Conservation (phyloP, 2,888 invertebrate species). For the Leptinotarsa juncta region DNA sequence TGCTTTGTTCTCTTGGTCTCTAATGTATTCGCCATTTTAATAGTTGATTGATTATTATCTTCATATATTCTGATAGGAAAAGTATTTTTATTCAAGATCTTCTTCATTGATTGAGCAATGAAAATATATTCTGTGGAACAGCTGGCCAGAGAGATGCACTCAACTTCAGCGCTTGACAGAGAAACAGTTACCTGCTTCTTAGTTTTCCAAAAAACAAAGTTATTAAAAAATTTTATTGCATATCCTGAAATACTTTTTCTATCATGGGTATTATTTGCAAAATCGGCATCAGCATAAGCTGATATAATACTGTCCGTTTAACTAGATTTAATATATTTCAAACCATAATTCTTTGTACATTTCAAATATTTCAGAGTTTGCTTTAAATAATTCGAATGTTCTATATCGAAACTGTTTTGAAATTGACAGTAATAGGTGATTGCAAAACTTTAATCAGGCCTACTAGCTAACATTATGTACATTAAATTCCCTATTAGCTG, state of each 20-base stretch:
- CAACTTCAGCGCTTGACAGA: constrained; percentile 43
- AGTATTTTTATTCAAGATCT: constrained; percentile 23
- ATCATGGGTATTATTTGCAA: constrained; percentile 8
- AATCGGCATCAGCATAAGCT: constrained; percentile 24
- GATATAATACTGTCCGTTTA: not conserved
- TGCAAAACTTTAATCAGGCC: constrained; percentile 42
- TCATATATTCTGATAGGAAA: constrained; percentile 29
- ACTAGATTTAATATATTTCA: constrained; percentile 27
- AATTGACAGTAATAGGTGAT: constrained; percentile 44
- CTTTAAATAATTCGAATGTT: constrained; percentile 41
- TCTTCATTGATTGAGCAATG: constrained; percentile 34
- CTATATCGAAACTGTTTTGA: constrained; percentile 38
- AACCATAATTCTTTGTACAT: constrained; percentile 31
- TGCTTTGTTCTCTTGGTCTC: constrained; percentile 19
- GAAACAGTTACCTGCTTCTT: constrained; percentile 23
- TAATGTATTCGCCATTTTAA: not conserved
- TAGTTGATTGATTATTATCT: constrained; percentile 11
- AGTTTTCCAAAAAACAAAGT: not conserved
- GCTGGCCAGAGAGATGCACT: constrained; percentile 40
- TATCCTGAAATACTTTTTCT: too few relatives aligned
- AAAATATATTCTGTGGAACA: constrained; percentile 43
- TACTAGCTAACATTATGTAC: constrained; percentile 43
- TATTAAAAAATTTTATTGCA: not conserved
- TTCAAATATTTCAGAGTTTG: constrained; percentile 26
- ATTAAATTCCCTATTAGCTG: constrained; percentile 41